Base-by-base conservation (phyloP, 2,113 vertebrate genomes). In the Choloepus hoffmanni region DNA sequence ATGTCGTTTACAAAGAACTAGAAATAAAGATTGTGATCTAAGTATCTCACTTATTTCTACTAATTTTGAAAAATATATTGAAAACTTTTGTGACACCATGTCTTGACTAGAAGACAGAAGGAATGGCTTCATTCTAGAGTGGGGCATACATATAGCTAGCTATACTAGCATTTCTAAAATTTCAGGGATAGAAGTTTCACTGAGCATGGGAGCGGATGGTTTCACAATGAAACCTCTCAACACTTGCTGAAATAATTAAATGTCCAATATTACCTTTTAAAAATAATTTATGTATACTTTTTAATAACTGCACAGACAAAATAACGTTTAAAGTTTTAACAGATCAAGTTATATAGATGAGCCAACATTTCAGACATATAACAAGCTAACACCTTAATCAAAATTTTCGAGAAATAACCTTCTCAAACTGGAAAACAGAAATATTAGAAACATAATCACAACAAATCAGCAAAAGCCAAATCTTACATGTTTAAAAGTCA, bases 1-100 rank as follows among this genome's bases (percentile, higher is more conserved):
- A 74, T 92, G 2, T 89, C 96, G 72, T 82, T 81, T 86, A 83
- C 3, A 85, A 89, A 92, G 19, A 97, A 79, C 26, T 77, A 68
- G 28, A 82, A 62, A 70, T 28, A 79, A 92, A 95, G 33, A 87
- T 55, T 72, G 95, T 43, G 63, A 95, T 15, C 53, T 60, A 84
- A 85, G 43, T 36, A 70, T 85, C 50, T 92, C 30, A 50, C 12
- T 63, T 78, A 89, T 81, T 81, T 88, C 36, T 79, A 14, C 40
- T 90, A 94, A 86, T 26, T 74, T 62, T 67, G 67, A 73, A 84
- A 94, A 86, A 94, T 5, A 87, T 33, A 12, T 21, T 55, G 24
- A 96, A 82, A 85, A 89, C 2, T 55, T 94, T 4, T 81, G n/a
- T 76, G 70, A 67, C 24, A 85, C 12, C 77, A 45, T 77, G 58